Base-by-base conservation (phyloP, 2,888 invertebrate species). In the Coelogynopora nodosa region DNA sequence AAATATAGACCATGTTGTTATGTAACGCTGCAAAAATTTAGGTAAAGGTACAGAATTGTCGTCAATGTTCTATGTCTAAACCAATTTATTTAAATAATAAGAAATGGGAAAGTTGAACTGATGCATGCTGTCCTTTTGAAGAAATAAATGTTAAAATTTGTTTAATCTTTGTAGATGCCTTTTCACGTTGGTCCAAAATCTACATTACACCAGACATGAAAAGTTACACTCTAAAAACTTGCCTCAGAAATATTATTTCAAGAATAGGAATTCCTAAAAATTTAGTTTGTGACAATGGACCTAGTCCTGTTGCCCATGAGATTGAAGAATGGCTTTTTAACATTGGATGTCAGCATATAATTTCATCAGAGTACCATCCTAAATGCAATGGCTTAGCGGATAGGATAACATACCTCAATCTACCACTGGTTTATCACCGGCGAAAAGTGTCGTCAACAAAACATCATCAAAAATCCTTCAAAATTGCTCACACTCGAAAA, bases 301-400 rank as follows among this genome's bases (percentile, higher is more conserved):
- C 49, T 13, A 74, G 27, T 30, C 82, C 30, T 82, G 82, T 31
- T 2, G 30, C 30, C 2, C 10, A 82, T 2, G 82, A 2, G 2
- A 30, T 82, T 30, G 82, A 82, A 82, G 31, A 30, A 82, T 82
- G 82, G 80, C 29, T 80, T 5, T 29, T 80, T 29, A 80, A 80
- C 29, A 80, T 80, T 80, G 80, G 82, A 30, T 82, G 82, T 82
- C 82, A 82, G 82, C 82, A 82, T 82, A 31, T 82, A 31, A 82
- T 29, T 82, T 82, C 82, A 31, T 18, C 23, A 31, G 82, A 82
- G 27, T 82, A 82, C 82, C 30, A 31, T 23, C 82, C 82, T 31
- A 30, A 31, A 31, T 30, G 29, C 82, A 82, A 82, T 82, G 82
- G 29, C 27, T 30, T 82, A 31, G 82, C 29, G 31, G 82, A 82